Percentiles rank a stretch among this genome's conserved stretches.
These are phyloP conservation scores for Brachyistius frenatus DNA, from an alignment of 2,113 vertebrate species.

Conservation along the genomic window DNA sequence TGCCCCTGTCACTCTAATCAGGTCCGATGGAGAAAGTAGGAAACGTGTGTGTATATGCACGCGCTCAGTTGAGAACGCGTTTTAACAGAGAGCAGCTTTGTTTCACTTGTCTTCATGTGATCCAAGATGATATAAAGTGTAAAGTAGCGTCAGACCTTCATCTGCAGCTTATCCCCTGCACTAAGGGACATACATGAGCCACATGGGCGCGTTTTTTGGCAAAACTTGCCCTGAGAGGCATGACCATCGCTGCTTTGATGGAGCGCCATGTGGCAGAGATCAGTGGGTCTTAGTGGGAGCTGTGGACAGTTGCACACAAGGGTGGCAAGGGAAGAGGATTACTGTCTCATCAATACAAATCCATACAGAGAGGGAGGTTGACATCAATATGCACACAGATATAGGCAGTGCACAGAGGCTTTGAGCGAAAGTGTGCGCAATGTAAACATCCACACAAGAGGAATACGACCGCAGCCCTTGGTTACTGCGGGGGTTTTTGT, in stretches of 20 bases:
- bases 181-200: conserved; percentile 67
- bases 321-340: conserved; percentile 80
- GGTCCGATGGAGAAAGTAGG: conserved; percentile 79
- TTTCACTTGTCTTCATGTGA: conserved; percentile 62
- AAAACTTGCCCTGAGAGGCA: conserved; percentile 77
- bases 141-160: conserved; percentile 71
- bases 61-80: conserved; percentile 38
- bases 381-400: conserved; percentile 73
- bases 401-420: conserved; percentile 36
- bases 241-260: conserved; percentile 82
- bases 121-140: conserved; percentile 72
- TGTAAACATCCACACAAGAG: conserved; percentile 58
- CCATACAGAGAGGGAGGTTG: conserved; percentile 71
- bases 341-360: conserved; percentile 82
- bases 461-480: conserved; percentile 41
- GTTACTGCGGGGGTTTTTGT: conserved; percentile 32
- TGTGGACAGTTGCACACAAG: conserved; percentile 81
- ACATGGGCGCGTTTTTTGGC: conserved; percentile 62
- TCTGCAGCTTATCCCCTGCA: conserved; percentile 73
- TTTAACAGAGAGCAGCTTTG: conserved; percentile 63
- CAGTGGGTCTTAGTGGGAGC: conserved; percentile 83
- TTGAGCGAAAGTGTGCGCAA: conserved; percentile 31
- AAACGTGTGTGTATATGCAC: conserved; percentile 59
- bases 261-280: conserved; percentile 85
- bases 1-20: conserved; percentile 85